Conservation (phyloP, 2,888 invertebrate species). For the Encarsia formosa region DNA sequence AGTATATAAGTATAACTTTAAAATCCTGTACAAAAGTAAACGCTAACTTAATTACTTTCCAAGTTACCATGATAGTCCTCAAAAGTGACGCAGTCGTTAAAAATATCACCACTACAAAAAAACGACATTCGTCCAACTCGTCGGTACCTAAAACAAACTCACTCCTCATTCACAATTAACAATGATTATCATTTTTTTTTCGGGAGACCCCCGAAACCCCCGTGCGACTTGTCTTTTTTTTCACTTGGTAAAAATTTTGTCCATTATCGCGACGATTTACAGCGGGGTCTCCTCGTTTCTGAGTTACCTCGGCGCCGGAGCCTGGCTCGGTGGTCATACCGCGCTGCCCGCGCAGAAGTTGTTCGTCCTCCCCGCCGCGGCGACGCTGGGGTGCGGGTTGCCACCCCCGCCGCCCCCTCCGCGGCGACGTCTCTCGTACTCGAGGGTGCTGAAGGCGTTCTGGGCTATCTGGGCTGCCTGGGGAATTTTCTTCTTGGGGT, state of each 20-base stretch:
- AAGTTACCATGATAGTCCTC: neutral
- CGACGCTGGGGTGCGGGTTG: neutral
- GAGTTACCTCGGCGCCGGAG: slow-evolving; percentile 47
- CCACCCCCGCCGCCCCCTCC: slow-evolving; percentile 28
- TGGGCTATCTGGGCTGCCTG: slow-evolving; percentile 42
- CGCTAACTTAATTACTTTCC: slow-evolving; percentile 9
- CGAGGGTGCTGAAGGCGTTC: slow-evolving; percentile 48
- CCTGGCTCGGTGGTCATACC: slow-evolving; percentile 50
- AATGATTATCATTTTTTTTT: too few relatives aligned
- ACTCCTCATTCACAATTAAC: neutral
- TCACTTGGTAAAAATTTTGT: too few relatives aligned
- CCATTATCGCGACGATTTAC: too few relatives aligned
- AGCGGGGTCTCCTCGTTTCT: slow-evolving; percentile 44
- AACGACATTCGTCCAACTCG: too few relatives aligned
- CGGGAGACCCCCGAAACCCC: too few relatives aligned
- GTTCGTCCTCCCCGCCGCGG: neutral
- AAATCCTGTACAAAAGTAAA: slow-evolving; percentile 1
- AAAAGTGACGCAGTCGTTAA: too few relatives aligned
- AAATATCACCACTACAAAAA: too few relatives aligned
- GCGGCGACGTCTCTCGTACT: slow-evolving; percentile 44
- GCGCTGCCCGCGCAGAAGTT: slow-evolving; percentile 48
- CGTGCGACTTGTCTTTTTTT: too few relatives aligned
- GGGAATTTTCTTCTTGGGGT: slow-evolving; percentile 40
- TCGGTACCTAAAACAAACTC: too few relatives aligned
- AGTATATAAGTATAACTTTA: too few relatives aligned